Base-by-base conservation (phyloP, 2,888 invertebrate species). In the Lasiommata megera region DNA sequence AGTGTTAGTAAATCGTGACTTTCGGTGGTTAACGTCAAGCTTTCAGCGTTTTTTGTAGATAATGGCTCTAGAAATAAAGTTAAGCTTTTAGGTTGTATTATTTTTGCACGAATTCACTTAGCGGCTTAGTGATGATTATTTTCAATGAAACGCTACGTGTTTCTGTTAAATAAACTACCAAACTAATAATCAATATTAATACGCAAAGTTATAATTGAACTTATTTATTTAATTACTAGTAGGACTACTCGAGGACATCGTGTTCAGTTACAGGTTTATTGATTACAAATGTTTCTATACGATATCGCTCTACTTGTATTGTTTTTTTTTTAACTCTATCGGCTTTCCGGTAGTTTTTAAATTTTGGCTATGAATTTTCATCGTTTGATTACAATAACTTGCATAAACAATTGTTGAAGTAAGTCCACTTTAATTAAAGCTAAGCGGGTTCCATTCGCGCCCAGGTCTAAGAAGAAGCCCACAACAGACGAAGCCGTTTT, bases 1-100 rank as follows among this genome's bases (percentile, higher is more conserved):
- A 62, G 61, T 57, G 52, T 40, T 54, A 41, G 23, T 14, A n/a
- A 52, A 40, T 64, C 64, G 67, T 66, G 65, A 60, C 66, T 63
- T 58, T 46, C 28, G 56, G 62, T 46, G 54, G 63, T 65, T 65
- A 61, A 44, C 31, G 17, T 28, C 7, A 52, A 53, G 34, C 55
- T 56, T 58, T 61, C 56, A 59, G 44, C 36, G 48, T 46, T 58
- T 58, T 55, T 56, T 36, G 52, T 54, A 54, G 53, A 59, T 56
- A 58, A 56, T 41, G 6, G 36, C 29, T 18, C 12, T 41, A 14
- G 36, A 36, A 51, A 44, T 36, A 28, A 60, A 60, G 47, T 18
- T 58, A 54, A 36, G 12, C 43, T 57, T 54, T 48, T 48, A 41
- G 6, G 3, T 53, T 54, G 44, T 60, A 47, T 57, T 53, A 60